A percentile compares a stretch with the other conserved stretches of the same genome.
phyloP scores from a whole-genome alignment of 2,113 vertebrate species.

The Erythrolamprus reginae region DNA sequence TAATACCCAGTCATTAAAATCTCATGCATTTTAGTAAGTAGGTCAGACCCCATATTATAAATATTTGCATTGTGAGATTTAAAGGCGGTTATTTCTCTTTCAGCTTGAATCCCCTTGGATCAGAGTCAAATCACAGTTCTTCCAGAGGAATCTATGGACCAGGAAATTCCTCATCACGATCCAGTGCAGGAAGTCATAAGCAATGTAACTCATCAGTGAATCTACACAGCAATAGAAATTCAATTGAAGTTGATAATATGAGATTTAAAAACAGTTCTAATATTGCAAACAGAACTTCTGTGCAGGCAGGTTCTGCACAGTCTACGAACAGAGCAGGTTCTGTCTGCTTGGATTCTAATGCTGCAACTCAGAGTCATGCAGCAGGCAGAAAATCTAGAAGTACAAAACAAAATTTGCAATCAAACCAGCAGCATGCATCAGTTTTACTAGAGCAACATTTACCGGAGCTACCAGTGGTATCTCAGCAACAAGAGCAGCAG shows the following conservation, averaged over 20 bases:
- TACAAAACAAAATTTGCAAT: slow-evolving; percentile 63
- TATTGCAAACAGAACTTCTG: slow-evolving; percentile 70
- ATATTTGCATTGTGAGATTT: not conserved
- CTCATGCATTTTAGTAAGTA: not conserved
- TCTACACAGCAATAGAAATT: slow-evolving; percentile 69
- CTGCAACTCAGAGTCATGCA: slow-evolving; percentile 66
- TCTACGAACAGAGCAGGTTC: slow-evolving; percentile 65
- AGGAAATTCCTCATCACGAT: slow-evolving; percentile 70
- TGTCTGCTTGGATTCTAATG: slow-evolving; percentile 65
- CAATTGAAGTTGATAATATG: slow-evolving; percentile 73
- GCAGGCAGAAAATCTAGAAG: slow-evolving; percentile 74
- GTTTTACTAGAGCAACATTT: slow-evolving; percentile 69
- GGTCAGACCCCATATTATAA: not conserved
- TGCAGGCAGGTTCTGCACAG: slow-evolving; percentile 69
- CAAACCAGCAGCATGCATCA: slow-evolving; percentile 59
- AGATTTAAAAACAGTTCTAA: slow-evolving; percentile 73
- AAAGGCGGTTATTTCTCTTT: slow-evolving; percentile 37
- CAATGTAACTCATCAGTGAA: slow-evolving; percentile 70
- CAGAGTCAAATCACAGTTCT: slow-evolving; percentile 77
- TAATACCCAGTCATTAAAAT: not conserved
- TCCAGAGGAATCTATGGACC: slow-evolving; percentile 77
- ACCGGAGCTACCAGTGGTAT: slow-evolving; percentile 57
- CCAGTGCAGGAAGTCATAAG: slow-evolving; percentile 69
- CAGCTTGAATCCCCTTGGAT: slow-evolving; percentile 81
- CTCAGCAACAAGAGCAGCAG: slow-evolving; percentile 68